Evolutionary conservation across 2,888 invertebrate genomes (phyloP).

Genomic region (Mechanitis mazaeus): DNA sequence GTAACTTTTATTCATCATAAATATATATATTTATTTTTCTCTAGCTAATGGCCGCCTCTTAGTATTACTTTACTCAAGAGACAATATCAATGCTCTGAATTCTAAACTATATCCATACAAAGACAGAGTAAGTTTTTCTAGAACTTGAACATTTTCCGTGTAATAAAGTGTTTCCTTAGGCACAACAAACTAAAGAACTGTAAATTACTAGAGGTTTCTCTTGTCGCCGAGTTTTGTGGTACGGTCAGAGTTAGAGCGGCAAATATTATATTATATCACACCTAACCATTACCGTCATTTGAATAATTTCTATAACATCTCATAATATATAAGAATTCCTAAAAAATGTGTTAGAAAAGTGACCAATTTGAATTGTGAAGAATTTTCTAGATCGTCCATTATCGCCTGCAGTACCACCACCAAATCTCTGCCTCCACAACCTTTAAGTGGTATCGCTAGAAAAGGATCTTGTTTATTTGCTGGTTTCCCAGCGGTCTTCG

Average conservation of each 20-base stretch:
- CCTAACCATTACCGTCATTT: neutral
- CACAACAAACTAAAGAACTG: constrained; percentile 44
- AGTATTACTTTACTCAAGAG: neutral
- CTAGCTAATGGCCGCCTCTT: no score
- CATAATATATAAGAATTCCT: no score
- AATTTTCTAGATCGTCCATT: neutral
- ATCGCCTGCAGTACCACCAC: constrained; percentile 24
- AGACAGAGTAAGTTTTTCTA: constrained; percentile 32
- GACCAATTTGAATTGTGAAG: neutral
- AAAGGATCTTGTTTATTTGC: constrained; percentile 53
- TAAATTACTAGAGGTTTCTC: constrained; percentile 50
- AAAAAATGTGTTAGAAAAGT: no score
- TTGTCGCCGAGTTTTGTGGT: constrained; percentile 38
- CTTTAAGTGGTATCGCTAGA: constrained; percentile 46
- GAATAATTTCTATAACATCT: constrained; percentile 1
- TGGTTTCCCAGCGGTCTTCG: constrained; percentile 32
- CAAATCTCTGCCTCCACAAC: constrained; percentile 37
- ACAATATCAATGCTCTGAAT: constrained; percentile 6
- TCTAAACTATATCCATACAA: constrained; percentile 20
- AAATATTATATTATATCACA: neutral
- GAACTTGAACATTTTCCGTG: constrained; percentile 36
- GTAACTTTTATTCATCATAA: no score
- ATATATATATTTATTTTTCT: no score
- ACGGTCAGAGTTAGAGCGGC: constrained; percentile 30
- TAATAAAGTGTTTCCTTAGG: constrained; percentile 56